Base-by-base conservation (phyloP, 2,888 invertebrate genomes). In the Hirudinaria manillensis region DNA sequence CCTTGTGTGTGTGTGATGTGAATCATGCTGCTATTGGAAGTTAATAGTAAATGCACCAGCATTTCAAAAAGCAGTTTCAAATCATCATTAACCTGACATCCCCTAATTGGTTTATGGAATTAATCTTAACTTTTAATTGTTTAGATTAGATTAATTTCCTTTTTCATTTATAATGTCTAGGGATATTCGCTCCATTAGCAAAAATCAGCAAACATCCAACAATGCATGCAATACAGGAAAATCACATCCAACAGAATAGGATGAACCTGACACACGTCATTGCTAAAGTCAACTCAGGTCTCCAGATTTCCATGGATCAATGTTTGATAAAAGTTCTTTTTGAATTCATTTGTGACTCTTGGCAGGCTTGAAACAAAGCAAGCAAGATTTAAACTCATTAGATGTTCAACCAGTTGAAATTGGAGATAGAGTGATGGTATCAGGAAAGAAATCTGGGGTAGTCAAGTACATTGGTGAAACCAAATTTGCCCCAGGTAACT, bases 181-280 rank as follows among this genome's bases (percentile, higher is more conserved):
- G 87, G 66, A 85, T 87, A 56, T 87, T 87, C 82, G 86, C 86
- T 32, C 86, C 87, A 10, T 81, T 87, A 38, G 84, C 83, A 78
- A 86, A 86, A 79, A 83, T 87, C 32, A 81, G 83, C n/a, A 85
- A 83, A 21, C 65, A 73, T 19, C 36, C 7, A 21, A 29, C n/a
- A n/a, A 29, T 3, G 36, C 73, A 73, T n/a, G 32, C 51, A 10
- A 13, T 27, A 72, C 72, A 24, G 3, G 19, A 36, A 51, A 0
- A 29, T 70, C 51, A 19, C 32, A 65, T 76, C 16, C 75, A 78
- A 38, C 77, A 80, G 78, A 80, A 80, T 7, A 81, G 80, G 74
- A 75, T 85, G 6, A 85, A 86, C 78, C 82, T 86, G 3, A 84
- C 85, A n/a, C 83, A 83, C 76, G 83, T 87, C 36, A 84, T 85